Conservation (phyloP, 2,797 vertebrate genomes). For the Neopelma chrysocephalum region DNA sequence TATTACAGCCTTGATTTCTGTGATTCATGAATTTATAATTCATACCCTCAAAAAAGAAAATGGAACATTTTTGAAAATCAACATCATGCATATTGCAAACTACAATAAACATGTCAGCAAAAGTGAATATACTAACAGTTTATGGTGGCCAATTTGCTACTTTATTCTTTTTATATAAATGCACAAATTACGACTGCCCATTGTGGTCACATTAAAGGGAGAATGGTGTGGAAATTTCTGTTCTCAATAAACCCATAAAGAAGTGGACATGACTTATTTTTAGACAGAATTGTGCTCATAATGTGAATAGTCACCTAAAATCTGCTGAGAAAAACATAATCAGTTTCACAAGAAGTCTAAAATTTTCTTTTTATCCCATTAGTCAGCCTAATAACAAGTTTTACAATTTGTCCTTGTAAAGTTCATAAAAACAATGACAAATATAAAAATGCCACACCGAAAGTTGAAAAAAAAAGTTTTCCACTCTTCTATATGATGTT, state of each 20-base stretch:
- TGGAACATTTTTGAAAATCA: conserved; percentile 35
- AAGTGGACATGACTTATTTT: conserved; percentile 61
- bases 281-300: conserved; percentile 34
- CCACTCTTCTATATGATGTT: conserved; percentile 28
- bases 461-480: neutral
- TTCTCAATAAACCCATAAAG: conserved; percentile 50
- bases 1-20: neutral
- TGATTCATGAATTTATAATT: conserved; percentile 44
- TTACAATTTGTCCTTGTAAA: conserved; percentile 46
- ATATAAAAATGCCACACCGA: conserved; percentile 44
- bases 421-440: conserved; percentile 47
- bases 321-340: conserved; percentile 60
- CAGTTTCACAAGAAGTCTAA: conserved; percentile 51
- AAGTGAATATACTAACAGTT: conserved; percentile 60
- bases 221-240: conserved; percentile 65
- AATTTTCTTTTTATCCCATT: conserved; percentile 60
- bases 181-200: conserved; percentile 40
- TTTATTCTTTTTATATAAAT: conserved; percentile 57
- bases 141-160: conserved; percentile 42
- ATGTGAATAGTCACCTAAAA: conserved; percentile 60
- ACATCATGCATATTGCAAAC: conserved; percentile 31
- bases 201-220: conserved; percentile 59
- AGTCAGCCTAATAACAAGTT: conserved; percentile 58
- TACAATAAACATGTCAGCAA: conserved; percentile 63
- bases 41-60: conserved; percentile 33